A percentile compares a stretch with the other conserved stretches of the same genome.
Evolutionary conservation across 37 sponge, comb jelly and placozoan species (phyloP).

Genomic region (Mnemiopsis leidyi): DNA sequence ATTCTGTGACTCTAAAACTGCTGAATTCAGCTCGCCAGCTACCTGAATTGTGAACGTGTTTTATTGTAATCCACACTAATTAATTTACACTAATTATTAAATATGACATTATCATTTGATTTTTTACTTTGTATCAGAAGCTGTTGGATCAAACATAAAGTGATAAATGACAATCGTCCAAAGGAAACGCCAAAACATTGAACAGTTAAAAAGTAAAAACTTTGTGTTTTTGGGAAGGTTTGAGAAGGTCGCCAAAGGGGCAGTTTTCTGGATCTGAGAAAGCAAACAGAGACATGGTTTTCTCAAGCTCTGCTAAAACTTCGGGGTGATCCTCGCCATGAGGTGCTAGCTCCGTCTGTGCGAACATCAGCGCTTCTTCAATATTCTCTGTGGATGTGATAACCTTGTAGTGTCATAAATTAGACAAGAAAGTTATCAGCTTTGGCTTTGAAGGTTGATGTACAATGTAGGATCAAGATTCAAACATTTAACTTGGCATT

Average conservation of each 20-base stretch:
- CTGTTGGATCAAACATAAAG: too few relatives aligned
- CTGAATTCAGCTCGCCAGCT: slow-evolving; percentile 85
- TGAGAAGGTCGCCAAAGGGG: slow-evolving; percentile 76
- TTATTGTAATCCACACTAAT: too few relatives aligned
- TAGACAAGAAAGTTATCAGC: too few relatives aligned
- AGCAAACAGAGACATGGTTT: slow-evolving; percentile 79
- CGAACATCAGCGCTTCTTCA: slow-evolving; percentile 78
- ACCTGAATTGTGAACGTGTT: slow-evolving; percentile 68
- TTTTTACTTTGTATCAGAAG: too few relatives aligned
- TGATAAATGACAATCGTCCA: too few relatives aligned
- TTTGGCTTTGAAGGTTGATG: too few relatives aligned
- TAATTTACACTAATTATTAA: too few relatives aligned
- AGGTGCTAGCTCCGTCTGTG: slow-evolving; percentile 80
- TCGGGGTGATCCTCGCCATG: slow-evolving; percentile 86
- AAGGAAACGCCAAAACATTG: too few relatives aligned
- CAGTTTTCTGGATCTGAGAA: slow-evolving; percentile 71
- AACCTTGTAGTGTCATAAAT: too few relatives aligned
- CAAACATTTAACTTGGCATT: too few relatives aligned
- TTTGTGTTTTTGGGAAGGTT: slow-evolving; percentile 77
- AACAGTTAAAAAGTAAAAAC: background rate
- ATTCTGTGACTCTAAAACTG: slow-evolving; percentile 80
- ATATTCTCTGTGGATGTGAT: slow-evolving; percentile 67
- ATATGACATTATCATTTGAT: too few relatives aligned
- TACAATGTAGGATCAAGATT: too few relatives aligned
- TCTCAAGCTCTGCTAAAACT: slow-evolving; percentile 82